Conservation (phyloP, 2,888 invertebrate species). For the Stenoptilia bipunctidactyla region DNA sequence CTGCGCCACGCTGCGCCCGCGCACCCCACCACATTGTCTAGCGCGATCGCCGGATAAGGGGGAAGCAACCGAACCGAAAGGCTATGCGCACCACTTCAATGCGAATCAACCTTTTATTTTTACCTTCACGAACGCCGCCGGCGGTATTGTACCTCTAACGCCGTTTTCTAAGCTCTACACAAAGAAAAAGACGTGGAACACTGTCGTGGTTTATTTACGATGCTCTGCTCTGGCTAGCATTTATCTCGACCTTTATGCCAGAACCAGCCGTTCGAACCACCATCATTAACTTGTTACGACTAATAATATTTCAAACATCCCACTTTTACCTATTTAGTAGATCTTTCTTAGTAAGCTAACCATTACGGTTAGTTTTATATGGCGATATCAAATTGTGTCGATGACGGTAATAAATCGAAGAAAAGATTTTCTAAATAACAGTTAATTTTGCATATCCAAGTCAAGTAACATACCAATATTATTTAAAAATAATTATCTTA, state of each 20-base stretch:
- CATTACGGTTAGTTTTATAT: background rate
- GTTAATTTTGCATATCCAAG: no score
- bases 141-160: slow-evolving; percentile 52
- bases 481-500: no score
- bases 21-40: slow-evolving; percentile 56
- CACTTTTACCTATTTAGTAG: background rate
- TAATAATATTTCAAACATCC: background rate
- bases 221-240: slow-evolving; percentile 34
- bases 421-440: no score
- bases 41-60: slow-evolving; percentile 63
- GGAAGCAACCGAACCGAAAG: slow-evolving; percentile 46
- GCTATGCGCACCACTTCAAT: slow-evolving; percentile 59
- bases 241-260: slow-evolving; percentile 25
- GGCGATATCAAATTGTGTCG: background rate
- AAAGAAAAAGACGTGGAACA: slow-evolving; percentile 39
- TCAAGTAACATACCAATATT: no score
- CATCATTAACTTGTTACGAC: background rate
- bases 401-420: no score
- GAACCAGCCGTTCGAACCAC: background rate
- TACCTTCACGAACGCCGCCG: slow-evolving; percentile 45
- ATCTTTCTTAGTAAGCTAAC: background rate
- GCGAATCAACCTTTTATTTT: slow-evolving; percentile 54
- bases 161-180: slow-evolving; percentile 53
- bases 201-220: slow-evolving; percentile 47
- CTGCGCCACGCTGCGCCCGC: no score